Percentiles rank a stretch among this genome's conserved stretches.
Evolutionary conservation across 2,113 vertebrate genomes (phyloP).

Genomic region (Egretta garzetta): DNA sequence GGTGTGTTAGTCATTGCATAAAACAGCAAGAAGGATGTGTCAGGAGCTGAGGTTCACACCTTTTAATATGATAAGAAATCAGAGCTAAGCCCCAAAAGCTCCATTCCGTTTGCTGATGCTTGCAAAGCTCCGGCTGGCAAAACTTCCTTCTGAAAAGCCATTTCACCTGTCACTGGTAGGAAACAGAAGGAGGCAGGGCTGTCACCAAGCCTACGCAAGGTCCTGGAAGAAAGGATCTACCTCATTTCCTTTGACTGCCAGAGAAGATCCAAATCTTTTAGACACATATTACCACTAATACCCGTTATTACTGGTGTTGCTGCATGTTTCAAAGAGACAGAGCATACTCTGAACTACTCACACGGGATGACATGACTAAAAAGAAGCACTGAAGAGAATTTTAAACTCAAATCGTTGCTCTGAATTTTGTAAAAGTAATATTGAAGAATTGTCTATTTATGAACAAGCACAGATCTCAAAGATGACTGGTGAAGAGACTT

Average conservation of each 20-base stretch:
- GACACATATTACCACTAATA: neutral
- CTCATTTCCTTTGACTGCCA: neutral
- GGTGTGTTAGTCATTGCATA: neutral
- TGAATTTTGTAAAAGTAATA: neutral
- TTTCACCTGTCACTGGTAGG: neutral
- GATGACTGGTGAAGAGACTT: neutral
- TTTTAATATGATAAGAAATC: neutral
- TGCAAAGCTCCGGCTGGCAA: neutral
- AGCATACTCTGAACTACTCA: neutral
- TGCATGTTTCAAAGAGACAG: neutral
- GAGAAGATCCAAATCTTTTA: neutral
- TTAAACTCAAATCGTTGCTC: neutral
- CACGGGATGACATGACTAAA: fast-evolving
- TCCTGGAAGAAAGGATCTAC: neutral
- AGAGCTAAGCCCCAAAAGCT: neutral
- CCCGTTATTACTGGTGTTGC: neutral
- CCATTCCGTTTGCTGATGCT: neutral
- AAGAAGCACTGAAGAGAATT: neutral
- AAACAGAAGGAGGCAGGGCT: neutral
- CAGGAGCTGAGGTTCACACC: neutral
- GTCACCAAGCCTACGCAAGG: neutral
- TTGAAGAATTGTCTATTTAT: neutral
- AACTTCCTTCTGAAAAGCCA: neutral
- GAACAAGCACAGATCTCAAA: neutral
- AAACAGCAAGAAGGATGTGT: neutral